Evolutionary conservation across 2,888 invertebrate genomes (phyloP), one percentile per base, ranked within the genome.

Genomic region (Drosophila eohydei): DNA sequence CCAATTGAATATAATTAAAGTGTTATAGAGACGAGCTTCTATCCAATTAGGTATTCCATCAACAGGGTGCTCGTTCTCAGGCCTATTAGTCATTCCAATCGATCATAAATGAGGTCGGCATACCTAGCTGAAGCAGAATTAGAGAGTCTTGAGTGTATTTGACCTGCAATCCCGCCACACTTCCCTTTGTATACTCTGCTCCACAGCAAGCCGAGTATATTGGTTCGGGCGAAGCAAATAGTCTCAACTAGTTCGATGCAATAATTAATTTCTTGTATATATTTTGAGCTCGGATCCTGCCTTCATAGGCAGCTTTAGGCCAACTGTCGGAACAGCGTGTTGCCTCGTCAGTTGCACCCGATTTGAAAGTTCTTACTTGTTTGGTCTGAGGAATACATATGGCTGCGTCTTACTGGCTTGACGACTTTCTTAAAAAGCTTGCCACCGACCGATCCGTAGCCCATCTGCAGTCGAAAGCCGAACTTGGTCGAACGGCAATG

Each of bases 381-480:
- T 52, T 52, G 12, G 54, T n/a, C 40, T 21, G 36, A 26, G 26
- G 36, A 52, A 26, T 14, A 34, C 21, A 12, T 21, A 6, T 21
- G 2, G 51, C 34, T 51, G 16, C 40, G 30, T 40, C 34, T 43
- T 21, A 65, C 51, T 79, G 30, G 76, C 67, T 77, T 71, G 81
- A 83, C 81, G 77, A 81, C 81, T 81, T 81, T 83, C 84, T 79
- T 79, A 71, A 57, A 26, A 57, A 48, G 40, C 67, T 54, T 54
- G 40, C 21, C 28, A 9, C 6, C 21, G n/a, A 16, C 12, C 50
- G 43, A 16, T 44, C 12, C 21, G 21, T n/a, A 14, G 8, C n/a
- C 46, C 52, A 41, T 67, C 57, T 56, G 58, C 57, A 57, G 48
- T 14, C 30, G 44, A 58, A 65, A 52, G 58, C 48, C 71, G 58